Base-by-base conservation (phyloP, 2,888 invertebrate species). In the Trypoxylon attenuatum region DNA sequence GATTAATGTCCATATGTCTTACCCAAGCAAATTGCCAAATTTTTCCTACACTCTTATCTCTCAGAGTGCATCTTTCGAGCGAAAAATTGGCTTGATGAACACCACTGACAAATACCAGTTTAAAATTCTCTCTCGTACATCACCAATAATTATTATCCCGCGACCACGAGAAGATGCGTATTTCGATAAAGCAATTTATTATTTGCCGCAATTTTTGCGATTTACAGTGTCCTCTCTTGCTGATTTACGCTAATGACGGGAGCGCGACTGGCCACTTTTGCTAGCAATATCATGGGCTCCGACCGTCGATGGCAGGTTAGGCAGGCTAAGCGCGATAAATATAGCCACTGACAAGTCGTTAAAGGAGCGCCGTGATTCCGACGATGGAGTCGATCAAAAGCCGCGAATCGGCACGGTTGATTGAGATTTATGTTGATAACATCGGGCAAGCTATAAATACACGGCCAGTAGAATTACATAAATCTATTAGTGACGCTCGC, bases 361-460 rank as follows among this genome's bases (percentile, higher is more conserved):
- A 76, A 73, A 60, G 55, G 42, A 52, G 45, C 63, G 21, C 50
- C 42, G 52, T 18, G 59, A 58, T 66, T 53, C 39, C 47, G 43
- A 55, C 13, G 54, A 41, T 61, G 42, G 46, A 57, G 47, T 69
- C 61, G 71, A 76, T 75, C 66, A 63, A 71, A 59, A 52, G 50
- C 55, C 22, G 50, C 64, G 76, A 60, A 74, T 66, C 63, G 57
- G 25, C 25, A 22, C 54, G 68, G 68, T 52, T 77, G 74, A 75
- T 75, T 74, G 74, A 71, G 76, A 77, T 77, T 71, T 77, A 77
- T 76, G 78, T 50, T 62, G 68, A 71, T 71, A 71, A 63, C 57
- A 63, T 67, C 60, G 63, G 25, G n/a, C 62, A 42, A 42, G 33
- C 50, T 58, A 63, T 65, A 58, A 73, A 66, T 60, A 67, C 50